These are phyloP conservation scores for Odocoileus hemionus DNA, from an alignment of 2,113 vertebrate species.

Conservation along the genomic window DNA sequence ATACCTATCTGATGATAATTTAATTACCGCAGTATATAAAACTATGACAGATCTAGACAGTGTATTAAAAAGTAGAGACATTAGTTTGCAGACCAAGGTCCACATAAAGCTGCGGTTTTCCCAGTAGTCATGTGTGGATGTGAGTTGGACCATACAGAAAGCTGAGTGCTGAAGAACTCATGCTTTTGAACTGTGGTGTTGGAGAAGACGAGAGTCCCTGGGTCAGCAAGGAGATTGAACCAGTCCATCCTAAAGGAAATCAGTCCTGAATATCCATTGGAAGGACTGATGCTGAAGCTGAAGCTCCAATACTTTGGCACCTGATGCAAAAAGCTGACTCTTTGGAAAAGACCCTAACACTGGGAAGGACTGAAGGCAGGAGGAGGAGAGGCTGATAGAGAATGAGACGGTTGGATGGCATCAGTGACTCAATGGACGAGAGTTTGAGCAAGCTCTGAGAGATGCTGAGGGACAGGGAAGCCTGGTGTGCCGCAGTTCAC, in stretches of 20 bases:
- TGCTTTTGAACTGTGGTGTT: neutral
- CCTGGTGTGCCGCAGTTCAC: neutral
- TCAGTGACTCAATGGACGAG: neutral
- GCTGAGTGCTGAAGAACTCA: accelerated
- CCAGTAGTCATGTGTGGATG: neutral
- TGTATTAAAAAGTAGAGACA: neutral
- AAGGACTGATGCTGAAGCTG: neutral
- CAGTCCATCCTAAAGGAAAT: neutral
- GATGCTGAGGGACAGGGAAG: neutral
- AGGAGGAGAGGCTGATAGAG: neutral
- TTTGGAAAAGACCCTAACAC: neutral
- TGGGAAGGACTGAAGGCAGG: neutral
- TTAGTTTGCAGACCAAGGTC: neutral
- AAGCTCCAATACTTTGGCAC: neutral
- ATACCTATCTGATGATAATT: neutral
- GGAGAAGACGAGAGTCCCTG: neutral
- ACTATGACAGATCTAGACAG: neutral
- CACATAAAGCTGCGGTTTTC: neutral
- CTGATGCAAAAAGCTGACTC: accelerated
- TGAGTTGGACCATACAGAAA: neutral
- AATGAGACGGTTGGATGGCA: neutral
- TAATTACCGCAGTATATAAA: neutral
- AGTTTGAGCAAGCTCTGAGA: neutral
- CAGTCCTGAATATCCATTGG: neutral
- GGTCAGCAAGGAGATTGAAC: neutral